phyloP scores from a whole-genome alignment of 1,140 invertebrate species.

The Formica exsecta region DNA sequence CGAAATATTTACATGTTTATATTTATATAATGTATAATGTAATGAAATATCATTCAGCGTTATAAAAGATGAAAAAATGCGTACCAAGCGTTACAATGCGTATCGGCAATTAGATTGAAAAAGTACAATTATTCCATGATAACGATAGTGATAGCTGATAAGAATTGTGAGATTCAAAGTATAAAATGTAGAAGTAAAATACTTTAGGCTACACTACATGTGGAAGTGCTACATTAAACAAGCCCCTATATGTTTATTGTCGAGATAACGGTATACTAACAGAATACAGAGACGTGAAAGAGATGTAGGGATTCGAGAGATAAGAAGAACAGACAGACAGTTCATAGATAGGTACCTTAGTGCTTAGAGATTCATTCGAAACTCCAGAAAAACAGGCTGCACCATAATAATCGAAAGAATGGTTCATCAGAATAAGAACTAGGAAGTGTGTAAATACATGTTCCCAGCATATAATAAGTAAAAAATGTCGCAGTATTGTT shows the following conservation, averaged over 20 bases:
- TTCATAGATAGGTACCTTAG: constrained; percentile 87
- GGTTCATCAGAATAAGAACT: constrained; percentile 84
- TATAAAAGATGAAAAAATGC: background rate
- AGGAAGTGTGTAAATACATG: constrained; percentile 82
- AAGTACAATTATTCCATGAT: constrained; percentile 69
- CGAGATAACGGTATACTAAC: constrained; percentile 67
- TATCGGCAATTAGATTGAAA: constrained; percentile 60
- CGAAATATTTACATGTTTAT: constrained; percentile 14
- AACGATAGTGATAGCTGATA: constrained; percentile 52
- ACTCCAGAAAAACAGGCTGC: constrained; percentile 90
- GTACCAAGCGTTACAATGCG: constrained; percentile 1
- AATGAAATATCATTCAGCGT: constrained; percentile 34
- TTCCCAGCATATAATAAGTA: constrained; percentile 76
- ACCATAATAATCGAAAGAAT: constrained; percentile 86
- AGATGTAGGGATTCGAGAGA: constrained; percentile 73
- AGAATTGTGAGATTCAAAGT: constrained; percentile 67
- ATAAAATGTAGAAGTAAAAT: constrained; percentile 62
- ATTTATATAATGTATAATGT: constrained; percentile 22
- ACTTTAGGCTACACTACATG: constrained; percentile 52
- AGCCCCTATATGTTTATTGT: constrained; percentile 77
- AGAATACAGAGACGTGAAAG: constrained; percentile 70
- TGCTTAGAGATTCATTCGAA: constrained; percentile 87
- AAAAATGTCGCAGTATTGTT: constrained; percentile 61
- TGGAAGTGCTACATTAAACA: constrained; percentile 79
- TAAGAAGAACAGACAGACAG: constrained; percentile 83